Conservation (phyloP, 2,888 invertebrate genomes). For the Phlogophora meticulosa region DNA sequence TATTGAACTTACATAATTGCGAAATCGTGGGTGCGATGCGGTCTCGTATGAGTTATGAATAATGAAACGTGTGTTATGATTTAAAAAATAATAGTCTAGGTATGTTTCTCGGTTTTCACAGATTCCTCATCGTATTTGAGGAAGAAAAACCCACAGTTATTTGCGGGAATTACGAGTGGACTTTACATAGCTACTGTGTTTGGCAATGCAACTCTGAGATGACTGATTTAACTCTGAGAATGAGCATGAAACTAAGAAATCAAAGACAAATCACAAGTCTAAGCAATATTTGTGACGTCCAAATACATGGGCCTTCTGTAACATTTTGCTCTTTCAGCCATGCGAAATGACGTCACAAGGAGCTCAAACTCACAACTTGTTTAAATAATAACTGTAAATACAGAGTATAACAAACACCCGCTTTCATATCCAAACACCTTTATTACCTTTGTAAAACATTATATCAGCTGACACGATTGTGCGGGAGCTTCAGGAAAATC, state of each 20-base stretch:
- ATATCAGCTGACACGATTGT: constrained; percentile 19
- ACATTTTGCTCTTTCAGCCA: constrained; percentile 6
- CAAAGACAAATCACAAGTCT: neutral
- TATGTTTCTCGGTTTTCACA: constrained; percentile 7
- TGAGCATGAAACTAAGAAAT: neutral
- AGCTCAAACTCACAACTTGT: constrained; percentile 9
- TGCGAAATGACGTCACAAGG: neutral
- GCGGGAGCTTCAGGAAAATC: constrained; percentile 52
- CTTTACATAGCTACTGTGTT: neutral
- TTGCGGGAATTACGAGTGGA: neutral
- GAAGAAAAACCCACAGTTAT: neutral
- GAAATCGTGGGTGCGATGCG: constrained; percentile 42
- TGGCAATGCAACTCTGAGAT: neutral
- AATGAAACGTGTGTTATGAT: constrained; percentile 48
- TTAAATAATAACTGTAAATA: constrained; percentile 29
- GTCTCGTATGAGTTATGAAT: constrained; percentile 49
- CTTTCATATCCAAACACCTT: constrained; percentile 34
- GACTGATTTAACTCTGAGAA: neutral
- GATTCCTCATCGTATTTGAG: constrained; percentile 25
- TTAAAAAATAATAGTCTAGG: constrained; percentile 22
- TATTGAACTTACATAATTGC: constrained; percentile 55
- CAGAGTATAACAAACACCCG: constrained; percentile 16
- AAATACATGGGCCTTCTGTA: neutral
- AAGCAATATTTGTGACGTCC: neutral
- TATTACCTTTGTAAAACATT: constrained; percentile 39